Evolutionary conservation across 1,140 invertebrate genomes (phyloP).

Genomic region (Pygmarrhopalites habei): DNA sequence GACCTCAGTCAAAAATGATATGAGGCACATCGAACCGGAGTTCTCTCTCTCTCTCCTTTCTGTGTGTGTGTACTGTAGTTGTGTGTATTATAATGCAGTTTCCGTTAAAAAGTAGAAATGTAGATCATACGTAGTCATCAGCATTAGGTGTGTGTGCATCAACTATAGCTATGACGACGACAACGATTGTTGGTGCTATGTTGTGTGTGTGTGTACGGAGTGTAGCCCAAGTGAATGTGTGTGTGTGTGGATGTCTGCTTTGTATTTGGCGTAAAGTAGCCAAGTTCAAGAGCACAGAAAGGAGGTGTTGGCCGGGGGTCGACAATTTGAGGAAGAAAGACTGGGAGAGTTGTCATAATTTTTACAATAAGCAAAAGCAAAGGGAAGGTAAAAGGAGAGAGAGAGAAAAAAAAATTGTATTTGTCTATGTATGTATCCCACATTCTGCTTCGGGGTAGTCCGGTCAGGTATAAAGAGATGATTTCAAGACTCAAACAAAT

Average conservation of each 20-base stretch:
- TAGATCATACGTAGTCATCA: conserved; percentile 31
- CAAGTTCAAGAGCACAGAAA: conserved; percentile 39
- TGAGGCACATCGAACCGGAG: no score
- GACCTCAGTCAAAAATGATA: no score
- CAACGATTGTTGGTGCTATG: no score
- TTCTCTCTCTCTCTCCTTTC: no score
- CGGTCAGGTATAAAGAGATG: conserved; percentile 39
- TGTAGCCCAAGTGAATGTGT: conserved; percentile 14
- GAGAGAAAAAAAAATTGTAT: conserved; percentile 22
- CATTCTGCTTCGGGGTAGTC: conserved; percentile 32
- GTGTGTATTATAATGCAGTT: conserved; percentile 27
- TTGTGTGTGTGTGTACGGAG: neutral
- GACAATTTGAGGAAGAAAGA: conserved; percentile 23
- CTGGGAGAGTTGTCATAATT: conserved; percentile 2
- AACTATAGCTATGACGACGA: no score
- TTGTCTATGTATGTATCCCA: no score
- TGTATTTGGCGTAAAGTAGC: conserved; percentile 22
- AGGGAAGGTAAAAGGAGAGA: no score
- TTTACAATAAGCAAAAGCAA: conserved; percentile 4
- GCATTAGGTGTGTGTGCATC: no score
- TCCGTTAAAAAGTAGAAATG: conserved; percentile 41
- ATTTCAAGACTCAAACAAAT: conserved; percentile 32
- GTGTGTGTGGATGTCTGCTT: no score
- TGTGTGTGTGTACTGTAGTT: neutral
- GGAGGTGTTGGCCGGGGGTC: conserved; percentile 30